Percentiles rank a stretch among this genome's conserved stretches.
Conservation (phyloP, 23 tunicate species). For the Halocynthia roretzi region DNA sequence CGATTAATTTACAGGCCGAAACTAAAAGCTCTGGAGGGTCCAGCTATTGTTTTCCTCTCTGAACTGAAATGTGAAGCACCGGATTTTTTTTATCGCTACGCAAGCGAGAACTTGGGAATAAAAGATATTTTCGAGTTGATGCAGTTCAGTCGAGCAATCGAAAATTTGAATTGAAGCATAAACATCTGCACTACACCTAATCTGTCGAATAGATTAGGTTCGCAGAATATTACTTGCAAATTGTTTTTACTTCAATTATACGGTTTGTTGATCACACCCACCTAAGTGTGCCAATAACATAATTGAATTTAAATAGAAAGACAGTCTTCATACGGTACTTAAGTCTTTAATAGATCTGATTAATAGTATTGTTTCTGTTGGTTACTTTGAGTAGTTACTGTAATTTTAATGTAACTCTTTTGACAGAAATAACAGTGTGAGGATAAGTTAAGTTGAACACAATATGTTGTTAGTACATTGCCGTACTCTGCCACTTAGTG, state of each 20-base stretch:
- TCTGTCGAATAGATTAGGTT: background rate
- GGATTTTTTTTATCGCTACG: conserved; percentile 52
- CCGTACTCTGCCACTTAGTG: too few species aligned
- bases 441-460: background rate
- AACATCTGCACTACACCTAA: background rate
- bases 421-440: background rate
- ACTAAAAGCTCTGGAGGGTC: conserved; percentile 33
- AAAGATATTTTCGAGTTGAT: conserved; percentile 34
- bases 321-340: too few species aligned
- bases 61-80: conserved; percentile 43
- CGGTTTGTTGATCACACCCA: too few species aligned
- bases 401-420: too few species aligned
- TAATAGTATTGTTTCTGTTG: too few species aligned
- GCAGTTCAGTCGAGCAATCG: conserved; percentile 32
- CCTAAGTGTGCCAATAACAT: too few species aligned
- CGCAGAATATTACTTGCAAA: too few species aligned
- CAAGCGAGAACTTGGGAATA: conserved; percentile 37
- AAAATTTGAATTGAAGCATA: background rate
- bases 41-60: conserved; percentile 30
- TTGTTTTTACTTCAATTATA: too few species aligned
- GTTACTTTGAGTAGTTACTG: too few species aligned
- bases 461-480: too few species aligned
- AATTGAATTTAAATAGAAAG: too few species aligned
- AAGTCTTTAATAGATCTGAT: too few species aligned
- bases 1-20: conserved; percentile 21